Evolutionary conservation across 1,140 invertebrate species (phyloP), one percentile per base, ranked within the genome.

Genomic region (Laodelphax striatellus): DNA sequence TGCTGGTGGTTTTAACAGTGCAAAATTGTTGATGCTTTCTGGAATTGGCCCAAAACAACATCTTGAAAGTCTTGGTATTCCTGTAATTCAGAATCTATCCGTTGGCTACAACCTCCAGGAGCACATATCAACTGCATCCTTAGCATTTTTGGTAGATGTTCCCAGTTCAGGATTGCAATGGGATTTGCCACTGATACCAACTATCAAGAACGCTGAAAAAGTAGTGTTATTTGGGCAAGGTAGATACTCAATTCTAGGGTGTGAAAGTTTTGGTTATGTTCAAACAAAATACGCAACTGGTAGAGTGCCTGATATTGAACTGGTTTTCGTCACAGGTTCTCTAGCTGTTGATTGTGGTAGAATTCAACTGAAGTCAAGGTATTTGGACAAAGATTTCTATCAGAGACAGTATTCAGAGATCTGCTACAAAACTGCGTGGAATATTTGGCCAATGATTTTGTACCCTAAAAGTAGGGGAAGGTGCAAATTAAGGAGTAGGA

Each of bases 71-170:
- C 63, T 77, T 2, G 71, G 71, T 19, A 83, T 87, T 24, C 60
- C 71, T 0, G 73, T 81, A 0, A 62, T 86, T 13, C 72, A 80
- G 59, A 80, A 90, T 68, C 73, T 90, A 0, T 83, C 82, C 0
- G 88, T 92, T 0, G 90, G 90, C 1, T 79, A 83, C 55, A 92
- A 92, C 70, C 76, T 93, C 0, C 85, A 88, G 67, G 87, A 90
- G 72, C 88, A 90, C 64, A 77, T 86, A 11, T 84, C 83, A 0
- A 79, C 85, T 52, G 80, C 80, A 16, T 82, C 80, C 1, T 72
- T 88, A 55, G 80, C 79, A 0, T 87, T 86, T 65, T 70, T 82
- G 34, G 77, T 86, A 0, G 84, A 86, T 63, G 54, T 63, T 8
- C 53, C 57, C 2, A 9, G 9, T 9, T 4, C 28, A 31, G 28